These are phyloP conservation scores for Atta colombica DNA, from an alignment of 1,140 invertebrate genomes.

Conservation along the genomic window DNA sequence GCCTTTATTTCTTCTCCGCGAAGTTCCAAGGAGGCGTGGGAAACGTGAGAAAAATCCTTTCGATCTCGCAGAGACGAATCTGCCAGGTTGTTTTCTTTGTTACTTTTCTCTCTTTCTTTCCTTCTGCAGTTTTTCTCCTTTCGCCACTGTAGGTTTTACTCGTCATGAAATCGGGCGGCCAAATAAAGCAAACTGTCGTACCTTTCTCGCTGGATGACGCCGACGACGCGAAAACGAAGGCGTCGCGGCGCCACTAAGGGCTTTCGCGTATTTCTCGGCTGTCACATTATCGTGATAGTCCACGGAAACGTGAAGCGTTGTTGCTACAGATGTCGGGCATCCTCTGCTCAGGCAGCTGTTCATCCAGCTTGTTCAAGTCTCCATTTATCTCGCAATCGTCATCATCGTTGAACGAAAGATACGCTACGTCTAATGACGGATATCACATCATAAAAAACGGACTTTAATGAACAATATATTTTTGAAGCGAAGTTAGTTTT, in stretches of 20 bases:
- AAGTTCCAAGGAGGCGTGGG: background rate
- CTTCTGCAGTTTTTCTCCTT: background rate
- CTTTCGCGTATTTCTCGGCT: constrained; percentile 79
- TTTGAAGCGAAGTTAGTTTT: background rate
- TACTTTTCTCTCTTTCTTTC: background rate
- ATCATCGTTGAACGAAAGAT: constrained; percentile 34
- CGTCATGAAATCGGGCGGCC: constrained; percentile 72
- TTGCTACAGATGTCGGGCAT: constrained; percentile 62
- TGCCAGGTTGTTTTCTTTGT: constrained; percentile 27
- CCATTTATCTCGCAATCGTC: constrained; percentile 49
- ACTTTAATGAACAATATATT: background rate
- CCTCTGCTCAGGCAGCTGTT: constrained; percentile 32
- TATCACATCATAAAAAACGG: background rate
- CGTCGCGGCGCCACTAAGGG: constrained; percentile 57
- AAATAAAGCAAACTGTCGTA: constrained; percentile 76
- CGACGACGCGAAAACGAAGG: constrained; percentile 57
- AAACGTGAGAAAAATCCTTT: constrained; percentile 35
- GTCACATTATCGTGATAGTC: constrained; percentile 80
- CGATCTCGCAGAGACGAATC: constrained; percentile 48
- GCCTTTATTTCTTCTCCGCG: constrained; percentile 43
- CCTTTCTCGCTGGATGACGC: constrained; percentile 33
- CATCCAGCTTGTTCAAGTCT: background rate
- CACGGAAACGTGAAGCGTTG: constrained; percentile 47
- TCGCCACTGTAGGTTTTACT: constrained; percentile 43
- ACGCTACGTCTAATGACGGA: constrained; percentile 44